Percentiles rank a stretch among this genome's conserved stretches.
Conservation (phyloP, 2,888 invertebrate species). For the Poecilus cupreus region DNA sequence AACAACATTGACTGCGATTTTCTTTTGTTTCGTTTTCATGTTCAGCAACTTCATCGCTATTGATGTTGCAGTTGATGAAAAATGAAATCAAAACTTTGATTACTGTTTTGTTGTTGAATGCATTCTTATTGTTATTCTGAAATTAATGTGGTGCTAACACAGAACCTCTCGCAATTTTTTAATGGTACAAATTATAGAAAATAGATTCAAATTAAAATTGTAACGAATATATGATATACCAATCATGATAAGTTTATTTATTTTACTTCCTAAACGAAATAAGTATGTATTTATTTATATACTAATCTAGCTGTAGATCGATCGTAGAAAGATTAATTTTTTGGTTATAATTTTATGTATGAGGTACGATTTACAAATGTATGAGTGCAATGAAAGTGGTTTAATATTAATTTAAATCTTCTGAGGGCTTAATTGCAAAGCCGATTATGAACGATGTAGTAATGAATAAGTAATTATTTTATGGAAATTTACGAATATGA, state of each 20-base stretch:
- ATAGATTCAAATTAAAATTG: too few species aligned
- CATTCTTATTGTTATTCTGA: not conserved
- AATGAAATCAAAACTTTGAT: not conserved
- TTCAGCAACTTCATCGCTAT: too few species aligned
- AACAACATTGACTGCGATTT: not conserved
- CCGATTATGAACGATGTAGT: conserved; percentile 5
- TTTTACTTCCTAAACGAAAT: too few species aligned
- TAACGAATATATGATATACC: too few species aligned
- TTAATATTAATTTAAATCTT: conserved; percentile 8
- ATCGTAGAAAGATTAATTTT: too few species aligned
- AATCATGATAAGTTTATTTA: too few species aligned
- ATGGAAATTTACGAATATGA: conserved; percentile 10
- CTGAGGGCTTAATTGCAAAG: not conserved
- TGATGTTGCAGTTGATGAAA: not conserved
- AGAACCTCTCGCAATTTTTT: too few species aligned
- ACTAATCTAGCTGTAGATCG: too few species aligned
- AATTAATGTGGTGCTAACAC: too few species aligned
- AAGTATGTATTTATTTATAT: too few species aligned
- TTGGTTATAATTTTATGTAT: not conserved
- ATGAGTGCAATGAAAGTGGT: not conserved
- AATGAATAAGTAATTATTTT: conserved; percentile 26
- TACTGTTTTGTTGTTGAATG: not conserved
- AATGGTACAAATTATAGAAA: too few species aligned
- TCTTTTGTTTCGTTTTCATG: conserved; percentile 5
- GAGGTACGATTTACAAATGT: not conserved